Evolutionary conservation across 2,113 vertebrate genomes (phyloP).

Genomic region (Archocentrus centrarchus): DNA sequence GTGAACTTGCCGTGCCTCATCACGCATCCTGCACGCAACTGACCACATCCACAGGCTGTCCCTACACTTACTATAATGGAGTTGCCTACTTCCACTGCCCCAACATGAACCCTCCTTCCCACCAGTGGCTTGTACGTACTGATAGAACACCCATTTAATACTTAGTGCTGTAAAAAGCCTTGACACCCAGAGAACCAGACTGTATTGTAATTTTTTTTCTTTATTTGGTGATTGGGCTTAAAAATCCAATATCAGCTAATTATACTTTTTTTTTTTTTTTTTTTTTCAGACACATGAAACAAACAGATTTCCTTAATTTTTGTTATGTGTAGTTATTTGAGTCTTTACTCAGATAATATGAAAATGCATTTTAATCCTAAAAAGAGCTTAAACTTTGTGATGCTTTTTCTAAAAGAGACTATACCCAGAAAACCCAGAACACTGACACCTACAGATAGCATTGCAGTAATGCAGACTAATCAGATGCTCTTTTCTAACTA

Average conservation of each 20-base stretch:
- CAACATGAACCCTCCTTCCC: slow-evolving; percentile 74
- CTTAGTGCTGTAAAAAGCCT: background rate
- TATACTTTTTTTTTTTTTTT: too few relatives aligned
- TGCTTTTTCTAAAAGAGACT: background rate
- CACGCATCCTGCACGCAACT: slow-evolving; percentile 71
- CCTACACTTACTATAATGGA: slow-evolving; percentile 89
- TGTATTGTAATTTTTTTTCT: too few relatives aligned
- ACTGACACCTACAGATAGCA: background rate
- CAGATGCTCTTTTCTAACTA: background rate
- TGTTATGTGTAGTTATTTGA: too few relatives aligned
- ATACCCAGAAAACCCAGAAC: background rate
- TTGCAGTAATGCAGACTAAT: background rate
- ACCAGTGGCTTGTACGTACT: slow-evolving; percentile 79
- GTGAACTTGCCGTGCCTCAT: slow-evolving; percentile 35
- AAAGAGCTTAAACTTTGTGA: background rate
- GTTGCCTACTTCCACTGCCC: slow-evolving; percentile 88
- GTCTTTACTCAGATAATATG: too few relatives aligned
- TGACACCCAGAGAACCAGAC: too few relatives aligned
- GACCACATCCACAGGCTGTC: slow-evolving; percentile 87
- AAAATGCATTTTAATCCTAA: too few relatives aligned
- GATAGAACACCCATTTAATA: background rate
- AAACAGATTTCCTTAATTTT: too few relatives aligned
- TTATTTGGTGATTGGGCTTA: too few relatives aligned
- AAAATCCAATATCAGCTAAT: too few relatives aligned
- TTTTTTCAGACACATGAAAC: too few relatives aligned